These are phyloP conservation scores for Sarcoramphus papa DNA, from an alignment of 2,797 vertebrate genomes.

Conservation along the genomic window DNA sequence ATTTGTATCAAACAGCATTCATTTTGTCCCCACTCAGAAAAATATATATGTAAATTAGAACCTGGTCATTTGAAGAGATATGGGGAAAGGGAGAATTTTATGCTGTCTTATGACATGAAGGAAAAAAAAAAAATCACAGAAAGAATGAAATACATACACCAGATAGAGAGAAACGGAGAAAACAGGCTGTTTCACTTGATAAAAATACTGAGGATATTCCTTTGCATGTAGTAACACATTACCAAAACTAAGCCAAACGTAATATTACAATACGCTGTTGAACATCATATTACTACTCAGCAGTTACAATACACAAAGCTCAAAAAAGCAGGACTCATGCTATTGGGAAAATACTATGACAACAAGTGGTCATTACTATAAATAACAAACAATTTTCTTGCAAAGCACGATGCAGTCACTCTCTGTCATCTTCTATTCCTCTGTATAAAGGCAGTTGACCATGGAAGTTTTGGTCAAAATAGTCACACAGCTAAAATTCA, in stretches of 20 bases:
- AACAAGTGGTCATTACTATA: background rate
- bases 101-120: background rate
- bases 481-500: background rate
- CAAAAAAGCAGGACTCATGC: background rate
- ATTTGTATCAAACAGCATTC: background rate
- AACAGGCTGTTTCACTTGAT: background rate
- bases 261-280: background rate
- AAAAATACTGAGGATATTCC: background rate
- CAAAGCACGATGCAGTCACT: background rate
- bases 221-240: background rate
- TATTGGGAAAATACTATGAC: background rate
- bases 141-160: background rate
- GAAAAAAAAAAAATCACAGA: background rate
- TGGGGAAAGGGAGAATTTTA: background rate
- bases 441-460: background rate
- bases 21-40: background rate
- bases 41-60: background rate
- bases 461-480: background rate
- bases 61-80: background rate
- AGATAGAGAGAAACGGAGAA: background rate
- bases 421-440: background rate
- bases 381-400: background rate
- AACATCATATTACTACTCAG: background rate
- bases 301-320: background rate
- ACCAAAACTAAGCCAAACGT: background rate